Conservation (phyloP, 2,888 invertebrate genomes). For the Herminia tarsipennalis region DNA sequence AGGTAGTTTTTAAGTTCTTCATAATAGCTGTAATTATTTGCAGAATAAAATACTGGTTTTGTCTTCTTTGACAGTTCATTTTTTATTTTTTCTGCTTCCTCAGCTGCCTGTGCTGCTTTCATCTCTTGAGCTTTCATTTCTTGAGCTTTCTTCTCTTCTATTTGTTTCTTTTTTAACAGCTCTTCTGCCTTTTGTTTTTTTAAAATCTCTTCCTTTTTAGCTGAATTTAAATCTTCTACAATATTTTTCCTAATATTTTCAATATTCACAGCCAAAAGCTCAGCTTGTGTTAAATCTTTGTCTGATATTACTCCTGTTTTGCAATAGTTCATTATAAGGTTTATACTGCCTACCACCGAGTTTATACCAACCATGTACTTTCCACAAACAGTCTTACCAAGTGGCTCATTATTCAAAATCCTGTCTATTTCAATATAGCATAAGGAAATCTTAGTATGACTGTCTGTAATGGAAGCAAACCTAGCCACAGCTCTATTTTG, state of each 20-base stretch:
- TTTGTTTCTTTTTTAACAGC: constrained; percentile 54
- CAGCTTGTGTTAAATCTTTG: constrained; percentile 84
- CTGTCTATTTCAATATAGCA: constrained; percentile 84
- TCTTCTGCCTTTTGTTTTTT: constrained; percentile 62
- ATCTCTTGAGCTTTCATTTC: constrained; percentile 58
- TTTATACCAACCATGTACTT: constrained; percentile 74
- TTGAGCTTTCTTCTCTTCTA: constrained; percentile 65
- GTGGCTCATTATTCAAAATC: constrained; percentile 73
- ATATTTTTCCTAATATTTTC: constrained; percentile 79
- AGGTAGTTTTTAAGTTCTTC: constrained; percentile 85
- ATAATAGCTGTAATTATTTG: constrained; percentile 82
- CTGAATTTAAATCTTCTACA: constrained; percentile 62
- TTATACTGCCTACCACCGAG: constrained; percentile 71
- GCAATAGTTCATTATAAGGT: constrained; percentile 74
- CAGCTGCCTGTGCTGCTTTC: constrained; percentile 42
- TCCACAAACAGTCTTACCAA: constrained; percentile 69
- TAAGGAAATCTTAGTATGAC: constrained; percentile 84
- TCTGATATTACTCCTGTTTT: constrained; percentile 73
- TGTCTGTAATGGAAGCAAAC: constrained; percentile 84
- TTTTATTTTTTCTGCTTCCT: constrained; percentile 42
- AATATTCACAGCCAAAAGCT: constrained; percentile 74
- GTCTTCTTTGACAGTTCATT: constrained; percentile 43
- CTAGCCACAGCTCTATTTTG: constrained; percentile 74
- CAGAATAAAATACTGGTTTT: constrained; percentile 78
- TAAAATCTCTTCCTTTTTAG: constrained; percentile 55